A percentile compares a stretch with the other conserved stretches of the same genome.
These are phyloP conservation scores for Balaenoptera acutorostrata DNA, from an alignment of 2,113 vertebrate genomes.

Conservation along the genomic window DNA sequence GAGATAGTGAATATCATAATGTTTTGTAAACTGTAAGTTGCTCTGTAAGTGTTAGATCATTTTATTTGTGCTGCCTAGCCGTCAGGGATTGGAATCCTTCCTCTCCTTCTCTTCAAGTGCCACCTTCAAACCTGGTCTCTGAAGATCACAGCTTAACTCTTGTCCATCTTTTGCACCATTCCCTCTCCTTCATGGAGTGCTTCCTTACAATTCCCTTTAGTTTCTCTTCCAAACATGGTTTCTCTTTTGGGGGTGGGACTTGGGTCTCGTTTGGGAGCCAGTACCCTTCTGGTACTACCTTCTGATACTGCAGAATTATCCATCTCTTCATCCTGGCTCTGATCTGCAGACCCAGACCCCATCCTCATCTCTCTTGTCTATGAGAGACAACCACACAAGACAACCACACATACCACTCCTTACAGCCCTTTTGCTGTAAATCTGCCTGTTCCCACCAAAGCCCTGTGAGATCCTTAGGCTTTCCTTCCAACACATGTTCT, in stretches of 20 bases:
- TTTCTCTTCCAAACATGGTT: neutral
- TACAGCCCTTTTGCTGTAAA: neutral
- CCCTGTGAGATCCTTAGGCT: neutral
- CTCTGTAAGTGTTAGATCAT: neutral
- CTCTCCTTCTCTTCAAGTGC: neutral
- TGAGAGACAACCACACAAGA: neutral
- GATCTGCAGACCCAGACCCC: neutral
- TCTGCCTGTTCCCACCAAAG: neutral
- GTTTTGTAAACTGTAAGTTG: slow-evolving; percentile 40
- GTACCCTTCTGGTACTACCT: neutral
- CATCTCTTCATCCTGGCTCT: neutral
- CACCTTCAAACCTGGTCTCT: neutral
- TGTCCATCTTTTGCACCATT: neutral
- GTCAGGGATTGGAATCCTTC: neutral
- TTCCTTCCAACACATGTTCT: slow-evolving; percentile 37
- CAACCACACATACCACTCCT: neutral
- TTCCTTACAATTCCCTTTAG: neutral
- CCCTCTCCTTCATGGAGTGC: neutral
- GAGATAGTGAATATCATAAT: slow-evolving; percentile 6
- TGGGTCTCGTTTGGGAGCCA: neutral
- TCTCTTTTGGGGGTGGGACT: neutral
- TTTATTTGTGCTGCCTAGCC: neutral
- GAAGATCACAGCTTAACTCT: neutral
- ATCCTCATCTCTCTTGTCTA: neutral
- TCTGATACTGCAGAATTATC: neutral